Conservation (phyloP, 2,113 vertebrate species). For the Furnarius figulus region DNA sequence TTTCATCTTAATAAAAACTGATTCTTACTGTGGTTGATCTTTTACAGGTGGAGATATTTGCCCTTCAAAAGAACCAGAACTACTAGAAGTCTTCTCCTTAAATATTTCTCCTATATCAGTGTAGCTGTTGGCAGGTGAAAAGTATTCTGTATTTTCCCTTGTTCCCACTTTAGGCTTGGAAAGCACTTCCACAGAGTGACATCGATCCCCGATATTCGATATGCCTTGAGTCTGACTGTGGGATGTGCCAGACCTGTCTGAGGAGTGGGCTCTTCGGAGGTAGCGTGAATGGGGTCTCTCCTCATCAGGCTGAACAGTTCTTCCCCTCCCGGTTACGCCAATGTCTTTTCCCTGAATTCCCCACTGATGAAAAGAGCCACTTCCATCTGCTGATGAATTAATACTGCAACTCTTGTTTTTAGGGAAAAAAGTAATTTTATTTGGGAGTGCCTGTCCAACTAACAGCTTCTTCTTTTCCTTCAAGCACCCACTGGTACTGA, state of each 20-base stretch:
- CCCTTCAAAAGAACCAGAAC: constrained; percentile 67
- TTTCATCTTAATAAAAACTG: neutral
- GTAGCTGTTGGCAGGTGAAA: constrained; percentile 67
- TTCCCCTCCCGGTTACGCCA: constrained; percentile 53
- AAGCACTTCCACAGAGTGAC: constrained; percentile 87
- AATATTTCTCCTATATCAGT: constrained; percentile 72
- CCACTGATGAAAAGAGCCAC: constrained; percentile 70
- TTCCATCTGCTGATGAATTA: constrained; percentile 69
- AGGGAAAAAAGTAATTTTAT: constrained; percentile 84
- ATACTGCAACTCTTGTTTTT: constrained; percentile 68
- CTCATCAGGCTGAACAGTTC: constrained; percentile 58
- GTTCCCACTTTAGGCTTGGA: constrained; percentile 61
- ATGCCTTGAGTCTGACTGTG: constrained; percentile 55
- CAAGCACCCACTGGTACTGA: constrained; percentile 80
- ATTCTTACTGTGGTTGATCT: constrained; percentile 82
- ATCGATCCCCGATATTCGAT: constrained; percentile 73
- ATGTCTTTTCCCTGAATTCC: constrained; percentile 61
- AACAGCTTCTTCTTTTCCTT: constrained; percentile 84
- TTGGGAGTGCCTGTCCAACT: constrained; percentile 86
- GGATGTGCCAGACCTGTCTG: constrained; percentile 80
- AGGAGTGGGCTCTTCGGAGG: constrained; percentile 90
- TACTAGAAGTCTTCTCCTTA: constrained; percentile 70
- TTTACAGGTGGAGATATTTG: constrained; percentile 81
- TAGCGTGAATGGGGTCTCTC: constrained; percentile 87
- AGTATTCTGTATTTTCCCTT: constrained; percentile 59